phyloP scores from a whole-genome alignment of 1,140 invertebrate genomes.

The Dendroctonus ponderosae region DNA sequence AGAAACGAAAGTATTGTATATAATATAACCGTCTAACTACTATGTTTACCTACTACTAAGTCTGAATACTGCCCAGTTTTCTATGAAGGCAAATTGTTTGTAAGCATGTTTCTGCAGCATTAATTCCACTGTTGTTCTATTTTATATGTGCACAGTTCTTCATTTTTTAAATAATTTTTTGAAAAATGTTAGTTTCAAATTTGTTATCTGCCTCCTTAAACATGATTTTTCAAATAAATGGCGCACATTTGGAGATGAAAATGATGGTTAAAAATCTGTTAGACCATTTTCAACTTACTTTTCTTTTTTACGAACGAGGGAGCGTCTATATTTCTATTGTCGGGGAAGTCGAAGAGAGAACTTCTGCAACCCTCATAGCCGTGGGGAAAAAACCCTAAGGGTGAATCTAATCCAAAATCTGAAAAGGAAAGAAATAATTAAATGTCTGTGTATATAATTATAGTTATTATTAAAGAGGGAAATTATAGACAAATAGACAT shows the following conservation, averaged over 20 bases:
- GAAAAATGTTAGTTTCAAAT: no score
- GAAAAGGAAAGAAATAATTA: slow-evolving; percentile 46
- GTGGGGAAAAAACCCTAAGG: slow-evolving; percentile 67
- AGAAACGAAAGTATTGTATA: no score
- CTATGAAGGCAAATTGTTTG: no score
- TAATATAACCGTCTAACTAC: no score
- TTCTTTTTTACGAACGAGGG: slow-evolving; percentile 67
- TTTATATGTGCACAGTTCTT: no score
- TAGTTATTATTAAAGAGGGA: neutral
- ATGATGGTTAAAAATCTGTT: no score
- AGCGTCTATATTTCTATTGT: slow-evolving; percentile 60
- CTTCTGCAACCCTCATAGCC: slow-evolving; percentile 70
- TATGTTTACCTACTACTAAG: no score
- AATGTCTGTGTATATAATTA: neutral
- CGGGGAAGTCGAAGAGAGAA: slow-evolving; percentile 68
- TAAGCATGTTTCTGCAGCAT: no score
- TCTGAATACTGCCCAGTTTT: no score
- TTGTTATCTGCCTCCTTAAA: no score
- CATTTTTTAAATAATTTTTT: neutral
- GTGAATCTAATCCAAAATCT: slow-evolving; percentile 74
- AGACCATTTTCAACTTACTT: slow-evolving; percentile 54
- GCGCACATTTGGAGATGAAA: no score
- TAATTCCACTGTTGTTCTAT: neutral
- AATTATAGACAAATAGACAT: neutral
- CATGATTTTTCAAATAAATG: no score